Conservation (phyloP, 2,113 vertebrate species). For the Bagarius yarrelli region DNA sequence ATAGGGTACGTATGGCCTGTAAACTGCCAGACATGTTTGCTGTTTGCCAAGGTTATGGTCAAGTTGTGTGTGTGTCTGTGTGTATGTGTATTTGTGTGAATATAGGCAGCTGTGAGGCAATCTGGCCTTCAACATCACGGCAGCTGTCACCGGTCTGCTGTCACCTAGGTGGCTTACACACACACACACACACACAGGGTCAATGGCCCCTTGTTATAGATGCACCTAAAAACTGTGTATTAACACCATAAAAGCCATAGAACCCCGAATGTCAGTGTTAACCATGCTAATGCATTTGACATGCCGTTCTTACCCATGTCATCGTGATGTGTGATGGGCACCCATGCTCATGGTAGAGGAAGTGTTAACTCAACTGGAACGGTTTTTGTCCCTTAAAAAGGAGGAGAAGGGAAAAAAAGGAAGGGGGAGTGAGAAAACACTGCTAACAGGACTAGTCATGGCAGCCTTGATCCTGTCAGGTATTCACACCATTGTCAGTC, state of each 20-base stretch:
- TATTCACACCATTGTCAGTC: conserved; percentile 82
- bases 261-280: conserved; percentile 21
- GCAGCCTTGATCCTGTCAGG: conserved; percentile 79
- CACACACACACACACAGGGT: conserved; percentile 10
- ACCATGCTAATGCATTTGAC: conserved; percentile 23
- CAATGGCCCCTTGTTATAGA: conserved; percentile 19
- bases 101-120: conserved; percentile 69
- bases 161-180: conserved; percentile 64
- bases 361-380: conserved; percentile 56
- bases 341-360: conserved; percentile 40
- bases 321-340: conserved; percentile 32
- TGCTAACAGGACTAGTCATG: conserved; percentile 59
- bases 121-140: conserved; percentile 61
- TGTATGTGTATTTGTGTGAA: conserved; percentile 38
- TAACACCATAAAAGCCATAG: neutral
- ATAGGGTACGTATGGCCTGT: conserved; percentile 26
- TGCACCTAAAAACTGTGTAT: conserved; percentile 17
- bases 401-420: conserved; percentile 25
- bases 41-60: conserved; percentile 24
- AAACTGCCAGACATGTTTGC: conserved; percentile 28
- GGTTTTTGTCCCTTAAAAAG: conserved; percentile 42
- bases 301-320: conserved; percentile 29
- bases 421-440: conserved; percentile 42
- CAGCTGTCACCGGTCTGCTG: conserved; percentile 63
- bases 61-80: conserved; percentile 19